phyloP scores from a whole-genome alignment of 2,888 invertebrate species.

The Nephrotoma appendiculata region DNA sequence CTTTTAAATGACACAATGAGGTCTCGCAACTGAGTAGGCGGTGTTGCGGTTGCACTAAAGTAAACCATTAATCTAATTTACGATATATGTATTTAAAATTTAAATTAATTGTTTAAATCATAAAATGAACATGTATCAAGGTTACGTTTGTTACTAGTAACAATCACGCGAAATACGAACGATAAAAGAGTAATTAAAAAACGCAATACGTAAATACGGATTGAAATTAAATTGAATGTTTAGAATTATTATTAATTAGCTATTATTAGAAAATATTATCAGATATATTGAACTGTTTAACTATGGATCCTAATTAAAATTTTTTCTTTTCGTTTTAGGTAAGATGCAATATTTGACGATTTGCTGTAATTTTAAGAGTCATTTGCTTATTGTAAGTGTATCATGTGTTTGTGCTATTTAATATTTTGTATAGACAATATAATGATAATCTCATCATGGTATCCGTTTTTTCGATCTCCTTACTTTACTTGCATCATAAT shows the following conservation, averaged over 20 bases:
- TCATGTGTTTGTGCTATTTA: too few relatives aligned
- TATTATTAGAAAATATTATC: background rate
- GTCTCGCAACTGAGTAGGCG: background rate
- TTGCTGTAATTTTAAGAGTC: background rate
- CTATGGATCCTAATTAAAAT: background rate
- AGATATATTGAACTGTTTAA: background rate
- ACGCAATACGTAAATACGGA: background rate
- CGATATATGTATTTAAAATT: background rate
- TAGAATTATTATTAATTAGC: background rate
- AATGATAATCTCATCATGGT: too few relatives aligned
- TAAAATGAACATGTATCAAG: background rate
- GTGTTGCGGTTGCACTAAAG: too few relatives aligned
- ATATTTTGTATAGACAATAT: too few relatives aligned
- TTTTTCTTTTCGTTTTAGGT: background rate
- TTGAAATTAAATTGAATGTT: background rate
- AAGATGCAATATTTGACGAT: background rate
- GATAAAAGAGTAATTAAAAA: background rate
- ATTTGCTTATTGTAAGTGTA: background rate
- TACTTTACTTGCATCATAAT: too few relatives aligned
- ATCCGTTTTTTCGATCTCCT: too few relatives aligned
- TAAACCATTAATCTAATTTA: too few relatives aligned
- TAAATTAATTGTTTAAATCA: background rate
- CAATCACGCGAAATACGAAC: background rate
- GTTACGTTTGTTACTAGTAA: background rate
- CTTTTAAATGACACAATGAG: background rate